Evolutionary conservation across 2,888 invertebrate genomes (phyloP), one percentile per base, ranked within the genome.

Genomic region (Barypeithes pellucidus): DNA sequence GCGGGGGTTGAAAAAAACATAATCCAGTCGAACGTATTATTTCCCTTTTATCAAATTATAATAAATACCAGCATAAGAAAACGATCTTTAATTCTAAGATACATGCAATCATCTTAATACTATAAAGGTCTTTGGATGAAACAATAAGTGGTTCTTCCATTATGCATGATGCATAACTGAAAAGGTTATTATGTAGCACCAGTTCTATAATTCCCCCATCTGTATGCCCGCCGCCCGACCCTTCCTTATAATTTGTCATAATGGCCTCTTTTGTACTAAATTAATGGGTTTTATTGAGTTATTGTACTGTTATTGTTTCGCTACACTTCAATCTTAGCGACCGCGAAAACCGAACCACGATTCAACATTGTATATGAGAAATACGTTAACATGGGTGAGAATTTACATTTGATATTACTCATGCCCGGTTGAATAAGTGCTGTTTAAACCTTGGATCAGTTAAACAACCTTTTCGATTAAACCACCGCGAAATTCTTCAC

Each of bases 241-340:
- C 50, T 16, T 68, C 12, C 67, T 59, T 68, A 50, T 50, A 68
- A 68, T 61, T 68, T 68, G 60, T 60, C 60, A 39, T 68, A 68
- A 68, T 68, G 50, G 36, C 47, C 47, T 60, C 67, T 59, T 59
- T 67, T 60, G 59, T 60, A 61, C 36, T 50, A 68, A 68, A 50
- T 68, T 68, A 60, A 47, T 68, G 36, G 65, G 65, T 52, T 39
- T 65, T 65, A 47, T 65, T 52, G 33, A 45, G 24, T 43, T 47
- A 62, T 62, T 47, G 62, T 62, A 57, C 18, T 33, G 29, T 33
- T 33, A 57, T 57, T 57, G 33, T 33, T 33, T 57, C 54, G 16
- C 16, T 57, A 33, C 33, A 57, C 33, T 57, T 57, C 54, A 54
- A 33, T 33, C 33, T 54, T 54, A 50, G 4, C 43, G 43, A n/a